Evolutionary conservation across 2,888 invertebrate species (phyloP), one percentile per base, ranked within the genome.

Genomic region (Drosophila setosimentum): DNA sequence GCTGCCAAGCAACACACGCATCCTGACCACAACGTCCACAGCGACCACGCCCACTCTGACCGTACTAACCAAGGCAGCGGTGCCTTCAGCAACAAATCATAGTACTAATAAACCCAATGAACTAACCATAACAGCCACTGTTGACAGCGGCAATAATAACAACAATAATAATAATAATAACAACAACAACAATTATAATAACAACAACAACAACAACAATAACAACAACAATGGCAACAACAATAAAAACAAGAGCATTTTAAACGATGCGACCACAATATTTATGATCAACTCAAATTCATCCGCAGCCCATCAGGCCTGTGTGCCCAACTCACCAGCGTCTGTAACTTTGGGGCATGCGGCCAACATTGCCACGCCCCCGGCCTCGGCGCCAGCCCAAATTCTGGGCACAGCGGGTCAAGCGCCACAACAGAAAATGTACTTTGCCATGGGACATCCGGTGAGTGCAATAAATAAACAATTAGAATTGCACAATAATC

Each of bases 391-490:
- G n/a, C 91, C 91, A 30, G 84, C 90, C 16, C 91, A 91, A 50
- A 87, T 91, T 8, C 65, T 90, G 42, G 76, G 90, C 51, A 61
- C 89, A 30, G 70, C 76, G 18, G 89, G 86, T 35, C 65, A 84
- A 65, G 73, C 61, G 62, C 76, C 83, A n/a, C 87, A 90, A 7
- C 90, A 68, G 37, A 89, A 85, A 68, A 74, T 93, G 69, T 91
- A 92, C 83, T 92, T 93, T 73, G 80, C 92, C 61, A 91, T 92
- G 88, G 73, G 84, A 71, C 91, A 92, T 87, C 92, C 92, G 86
- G 93, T 93, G 70, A 85, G 83, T 78, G 10, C 21, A 33, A 24
- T 7, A 13, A 33, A 24, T 7, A 13, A 45, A 6, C 13, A 16
- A 21, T 16, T 21, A 5, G 1, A 48, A 24, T 48, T 48, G 5